These are phyloP conservation scores for Venusia cambrica DNA, from an alignment of 2,888 invertebrate species.

Conservation along the genomic window DNA sequence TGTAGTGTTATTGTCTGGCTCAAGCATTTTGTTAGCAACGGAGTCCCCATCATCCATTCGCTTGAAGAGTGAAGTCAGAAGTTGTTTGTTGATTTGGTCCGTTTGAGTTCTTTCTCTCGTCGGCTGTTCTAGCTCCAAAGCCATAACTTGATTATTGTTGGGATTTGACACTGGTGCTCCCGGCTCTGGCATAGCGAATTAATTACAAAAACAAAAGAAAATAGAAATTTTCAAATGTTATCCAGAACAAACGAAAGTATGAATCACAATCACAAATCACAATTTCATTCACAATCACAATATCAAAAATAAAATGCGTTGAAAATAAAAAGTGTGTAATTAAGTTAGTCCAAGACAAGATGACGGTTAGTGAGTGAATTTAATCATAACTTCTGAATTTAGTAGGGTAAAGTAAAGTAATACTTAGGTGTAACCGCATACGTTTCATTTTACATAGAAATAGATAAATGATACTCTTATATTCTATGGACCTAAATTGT, in stretches of 20 bases:
- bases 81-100: conserved; percentile 84
- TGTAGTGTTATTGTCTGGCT: conserved; percentile 50
- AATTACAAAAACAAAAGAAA: conserved; percentile 33
- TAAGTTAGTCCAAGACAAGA: not conserved
- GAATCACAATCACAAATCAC: conserved; percentile 7
- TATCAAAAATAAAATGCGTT: no score
- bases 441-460: conserved; percentile 8
- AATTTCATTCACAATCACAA: no score
- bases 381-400: conserved; percentile 23
- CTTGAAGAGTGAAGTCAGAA: conserved; percentile 82
- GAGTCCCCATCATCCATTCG: conserved; percentile 77
- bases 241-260: not conserved
- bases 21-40: conserved; percentile 51
- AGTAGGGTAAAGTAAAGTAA: conserved; percentile 26
- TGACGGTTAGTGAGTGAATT: no score
- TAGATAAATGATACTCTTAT: not conserved
- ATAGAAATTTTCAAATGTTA: not conserved
- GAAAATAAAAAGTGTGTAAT: no score
- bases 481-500: no score
- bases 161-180: conserved; percentile 39
- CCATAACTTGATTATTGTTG: conserved; percentile 34
- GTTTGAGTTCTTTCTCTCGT: conserved; percentile 81
- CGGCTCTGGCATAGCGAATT: conserved; percentile 58
- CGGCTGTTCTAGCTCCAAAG: conserved; percentile 42
- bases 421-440: conserved; percentile 18